phyloP scores from a whole-genome alignment of 2,797 vertebrate genomes.

The Bufotes viridis region DNA sequence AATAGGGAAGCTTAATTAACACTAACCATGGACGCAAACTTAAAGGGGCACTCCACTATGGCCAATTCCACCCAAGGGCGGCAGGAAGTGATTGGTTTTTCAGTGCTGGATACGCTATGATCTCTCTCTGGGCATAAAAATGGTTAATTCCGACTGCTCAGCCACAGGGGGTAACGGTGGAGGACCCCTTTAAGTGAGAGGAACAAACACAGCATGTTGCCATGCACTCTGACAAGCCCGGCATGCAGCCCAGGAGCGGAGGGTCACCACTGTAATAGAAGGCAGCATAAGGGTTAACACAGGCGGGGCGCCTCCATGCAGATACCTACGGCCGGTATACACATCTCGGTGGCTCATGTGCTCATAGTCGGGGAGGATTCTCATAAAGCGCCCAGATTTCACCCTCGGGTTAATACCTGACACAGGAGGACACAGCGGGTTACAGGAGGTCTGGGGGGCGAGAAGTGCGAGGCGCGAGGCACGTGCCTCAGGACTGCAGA shows the following conservation, averaged over 20 bases:
- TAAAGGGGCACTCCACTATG: not conserved
- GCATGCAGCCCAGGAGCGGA: not conserved
- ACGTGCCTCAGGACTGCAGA: no score
- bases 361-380: constrained; percentile 94
- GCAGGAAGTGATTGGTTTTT: not conserved
- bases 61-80: not conserved
- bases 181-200: not conserved
- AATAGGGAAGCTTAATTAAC: no score
- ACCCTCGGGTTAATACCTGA: constrained; percentile 91
- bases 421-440: constrained; percentile 77
- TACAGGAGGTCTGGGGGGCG: not conserved
- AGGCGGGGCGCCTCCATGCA: constrained; percentile 66
- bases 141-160: not conserved
- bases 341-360: constrained; percentile 92
- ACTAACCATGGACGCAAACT: not conserved
- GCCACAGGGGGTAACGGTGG: not conserved
- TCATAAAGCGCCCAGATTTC: constrained; percentile 93
- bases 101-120: not conserved
- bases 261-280: not conserved
- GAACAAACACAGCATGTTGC: not conserved
- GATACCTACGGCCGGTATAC: constrained; percentile 87
- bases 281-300: not conserved
- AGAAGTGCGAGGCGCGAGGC: not conserved
- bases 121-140: not conserved
- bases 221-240: not conserved